Evolutionary conservation across 2,797 vertebrate species (phyloP), one percentile per base, ranked within the genome.

Genomic region (Halcyon smyrnensis): DNA sequence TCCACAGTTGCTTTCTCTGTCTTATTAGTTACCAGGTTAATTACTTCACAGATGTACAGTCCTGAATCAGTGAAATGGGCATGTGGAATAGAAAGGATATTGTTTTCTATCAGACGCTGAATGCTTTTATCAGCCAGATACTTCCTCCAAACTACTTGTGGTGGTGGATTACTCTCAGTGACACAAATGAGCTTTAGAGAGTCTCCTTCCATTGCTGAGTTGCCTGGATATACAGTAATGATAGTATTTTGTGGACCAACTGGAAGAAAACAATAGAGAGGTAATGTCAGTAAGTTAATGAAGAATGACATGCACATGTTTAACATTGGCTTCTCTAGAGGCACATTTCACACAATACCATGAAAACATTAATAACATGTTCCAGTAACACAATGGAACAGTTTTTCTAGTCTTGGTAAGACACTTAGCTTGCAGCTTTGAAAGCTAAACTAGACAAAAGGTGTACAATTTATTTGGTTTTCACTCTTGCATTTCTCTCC

Each of bases 11-110:
- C 89, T 17, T 45, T 57, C 48, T 97, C 86, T 39, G 70, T 95
- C 95, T 91, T 90, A 24, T 94, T 96, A 63, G 92, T 96, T 59
- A 82, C 53, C 14, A n/a, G 36, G 82, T 97, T 97, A 18, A 64
- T 89, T 73, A 34, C 94, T 97, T 97, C 96, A 96, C 96, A 97
- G 46, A 87, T 70, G 41, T 97, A 97, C 53, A 10, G 77, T 43
- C 96, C 97, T 36, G 96, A 96, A 70, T 97, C 92, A 77, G 20
- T 84, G 80, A 96, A 91, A 78, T 0, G 91, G 45, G 85, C 73
- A 77, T 2, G 48, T 24, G 94, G 79, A 90, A 97, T 92, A 68
- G 24, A 89, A 87, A 96, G 74, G 12, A 89, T 67, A 19, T 54
- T 56, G 50, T 34, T 87, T 92, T 78, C 62, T 63, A 23, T 45